Evolutionary conservation across 2,113 vertebrate species (phyloP).

Genomic region (Xenopus laevis): DNA sequence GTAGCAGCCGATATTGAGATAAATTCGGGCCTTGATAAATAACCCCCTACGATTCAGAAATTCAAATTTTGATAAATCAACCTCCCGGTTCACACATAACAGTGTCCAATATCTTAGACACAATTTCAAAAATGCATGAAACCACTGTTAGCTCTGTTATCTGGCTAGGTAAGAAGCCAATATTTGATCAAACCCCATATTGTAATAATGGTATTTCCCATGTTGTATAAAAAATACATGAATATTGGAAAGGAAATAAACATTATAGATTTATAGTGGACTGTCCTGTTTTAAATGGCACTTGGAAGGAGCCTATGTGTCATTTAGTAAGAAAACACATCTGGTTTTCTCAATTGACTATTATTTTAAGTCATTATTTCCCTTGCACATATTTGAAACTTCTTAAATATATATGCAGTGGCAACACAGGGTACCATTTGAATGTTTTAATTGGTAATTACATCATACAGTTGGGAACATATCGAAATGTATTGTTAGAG

Average conservation of each 20-base stretch:
- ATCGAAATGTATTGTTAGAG: slow-evolving; percentile 37
- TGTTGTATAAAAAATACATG: neutral
- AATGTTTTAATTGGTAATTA: slow-evolving; percentile 43
- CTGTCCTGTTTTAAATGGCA: neutral
- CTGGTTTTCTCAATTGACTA: slow-evolving; percentile 35
- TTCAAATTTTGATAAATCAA: no score
- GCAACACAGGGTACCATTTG: slow-evolving; percentile 25
- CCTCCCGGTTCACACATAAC: no score
- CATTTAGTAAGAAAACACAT: slow-evolving; percentile 42
- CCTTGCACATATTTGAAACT: slow-evolving; percentile 36
- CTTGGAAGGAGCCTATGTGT: slow-evolving; percentile 25
- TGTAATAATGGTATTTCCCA: neutral
- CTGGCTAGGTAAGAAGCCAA: neutral
- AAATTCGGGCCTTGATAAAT: no score
- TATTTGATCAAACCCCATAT: neutral
- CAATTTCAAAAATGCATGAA: no score
- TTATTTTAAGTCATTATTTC: slow-evolving; percentile 39
- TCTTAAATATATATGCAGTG: slow-evolving; percentile 26
- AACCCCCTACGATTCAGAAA: no score
- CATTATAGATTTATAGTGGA: slow-evolving; percentile 37
- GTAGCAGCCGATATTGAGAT: no score
- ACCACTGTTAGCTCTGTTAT: no score
- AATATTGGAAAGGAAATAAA: slow-evolving; percentile 29
- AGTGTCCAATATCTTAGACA: no score
- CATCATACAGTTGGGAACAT: slow-evolving; percentile 27